These are phyloP conservation scores for Mycteria americana DNA, from an alignment of 2,797 vertebrate genomes.

Conservation along the genomic window DNA sequence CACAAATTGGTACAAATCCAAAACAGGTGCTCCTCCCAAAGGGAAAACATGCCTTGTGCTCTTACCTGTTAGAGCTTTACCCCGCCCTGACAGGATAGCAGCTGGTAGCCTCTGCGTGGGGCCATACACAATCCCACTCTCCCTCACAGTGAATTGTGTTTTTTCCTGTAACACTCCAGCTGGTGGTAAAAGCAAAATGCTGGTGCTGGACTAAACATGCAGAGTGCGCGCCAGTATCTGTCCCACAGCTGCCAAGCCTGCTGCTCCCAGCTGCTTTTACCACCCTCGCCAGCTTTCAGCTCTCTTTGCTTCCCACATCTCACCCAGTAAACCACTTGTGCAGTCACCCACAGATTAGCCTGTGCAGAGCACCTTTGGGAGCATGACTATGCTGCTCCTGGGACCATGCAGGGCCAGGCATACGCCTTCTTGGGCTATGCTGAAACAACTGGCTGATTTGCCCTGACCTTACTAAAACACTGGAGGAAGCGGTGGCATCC, in stretches of 20 bases:
- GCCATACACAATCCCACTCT: not conserved
- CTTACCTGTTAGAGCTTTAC: not conserved
- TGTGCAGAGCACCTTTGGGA: fast-evolving
- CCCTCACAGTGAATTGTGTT: fast-evolving
- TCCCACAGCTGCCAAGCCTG: not conserved
- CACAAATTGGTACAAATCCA: not conserved
- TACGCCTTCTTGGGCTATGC: fast-evolving
- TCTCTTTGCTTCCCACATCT: not conserved
- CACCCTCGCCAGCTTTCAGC: not conserved
- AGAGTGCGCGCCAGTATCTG: too few species aligned
- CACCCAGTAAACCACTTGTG: not conserved
- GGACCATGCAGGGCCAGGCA: not conserved
- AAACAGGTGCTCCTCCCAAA: not conserved
- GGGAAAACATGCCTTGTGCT: not conserved
- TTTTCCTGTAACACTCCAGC: not conserved
- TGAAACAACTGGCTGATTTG: not conserved
- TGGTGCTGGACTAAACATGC: not conserved
- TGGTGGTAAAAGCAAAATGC: not conserved
- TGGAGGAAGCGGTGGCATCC: not conserved
- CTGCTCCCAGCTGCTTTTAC: not conserved
- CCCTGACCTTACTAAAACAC: not conserved
- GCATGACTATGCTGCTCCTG: not conserved
- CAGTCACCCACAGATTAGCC: not conserved
- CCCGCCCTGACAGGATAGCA: not conserved
- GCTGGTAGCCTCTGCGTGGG: not conserved